A percentile compares a stretch with the other conserved stretches of the same genome.
Conservation (phyloP, 2,113 vertebrate species). For the Arenaria interpres region DNA sequence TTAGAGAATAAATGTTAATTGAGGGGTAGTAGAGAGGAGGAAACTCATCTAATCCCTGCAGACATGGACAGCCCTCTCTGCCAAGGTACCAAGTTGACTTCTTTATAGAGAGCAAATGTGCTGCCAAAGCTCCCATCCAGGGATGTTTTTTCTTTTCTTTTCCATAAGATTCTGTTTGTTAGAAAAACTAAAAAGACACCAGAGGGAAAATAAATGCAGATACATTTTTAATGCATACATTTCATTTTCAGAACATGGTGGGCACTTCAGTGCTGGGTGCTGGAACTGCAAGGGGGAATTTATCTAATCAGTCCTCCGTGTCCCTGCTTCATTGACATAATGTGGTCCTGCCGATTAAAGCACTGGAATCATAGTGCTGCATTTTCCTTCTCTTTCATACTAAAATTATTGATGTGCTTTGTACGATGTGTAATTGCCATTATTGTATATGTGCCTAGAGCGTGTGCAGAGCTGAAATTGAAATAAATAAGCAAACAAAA, state of each 20-base stretch:
- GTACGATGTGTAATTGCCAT: constrained; percentile 58
- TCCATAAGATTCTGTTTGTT: neutral
- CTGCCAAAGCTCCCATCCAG: neutral
- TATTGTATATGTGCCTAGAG: constrained; percentile 40
- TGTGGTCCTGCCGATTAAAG: constrained; percentile 42
- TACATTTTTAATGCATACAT: constrained; percentile 41
- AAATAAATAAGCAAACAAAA: constrained; percentile 66
- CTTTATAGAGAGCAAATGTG: neutral
- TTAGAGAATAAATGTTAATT: neutral
- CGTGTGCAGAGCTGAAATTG: constrained; percentile 31
- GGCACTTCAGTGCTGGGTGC: neutral
- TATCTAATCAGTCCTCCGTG: constrained; percentile 21
- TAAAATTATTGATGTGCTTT: constrained; percentile 58
- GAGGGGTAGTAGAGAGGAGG: neutral
- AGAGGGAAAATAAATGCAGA: constrained; percentile 52
- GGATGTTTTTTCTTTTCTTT: neutral
- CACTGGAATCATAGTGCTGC: neutral
- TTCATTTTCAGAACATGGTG: constrained; percentile 48
- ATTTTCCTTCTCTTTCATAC: constrained; percentile 33
- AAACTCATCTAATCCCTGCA: neutral
- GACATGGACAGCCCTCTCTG: neutral
- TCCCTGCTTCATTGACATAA: neutral
- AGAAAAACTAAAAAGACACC: neutral
- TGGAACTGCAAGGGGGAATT: constrained; percentile 13
- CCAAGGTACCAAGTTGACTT: neutral